Evolutionary conservation across 2,113 vertebrate species (phyloP), one percentile per base, ranked within the genome.

Genomic region (Ochotona princeps): DNA sequence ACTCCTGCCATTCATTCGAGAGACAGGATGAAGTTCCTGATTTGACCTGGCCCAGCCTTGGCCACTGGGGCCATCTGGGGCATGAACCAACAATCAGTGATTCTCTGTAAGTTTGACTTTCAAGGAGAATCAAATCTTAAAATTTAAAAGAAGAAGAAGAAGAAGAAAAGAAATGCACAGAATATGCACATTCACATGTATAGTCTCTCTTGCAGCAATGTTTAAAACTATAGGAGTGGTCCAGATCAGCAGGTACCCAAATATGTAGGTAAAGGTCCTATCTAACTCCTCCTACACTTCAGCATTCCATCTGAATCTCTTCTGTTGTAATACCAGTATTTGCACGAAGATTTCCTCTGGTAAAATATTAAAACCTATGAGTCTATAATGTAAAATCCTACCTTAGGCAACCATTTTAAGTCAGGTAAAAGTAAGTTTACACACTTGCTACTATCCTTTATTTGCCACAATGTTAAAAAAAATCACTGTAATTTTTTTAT

Each of bases 181-280:
- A n/a, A n/a, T n/a, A n/a, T n/a, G 38, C 6, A 44, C 4, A 44
- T 3, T 44, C 38, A 44, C 38, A 44, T 44, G 38, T 44, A 44
- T 44, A 44, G 38, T 44, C 38, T 44, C 38, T 44, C 38, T 44
- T 44, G 38, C 38, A 44, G 38, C 38, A 44, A 44, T 44, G 38
- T 44, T 44, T 44, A 93, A 87, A 97, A 96, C 87, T 93, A 97
- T 61, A 97, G 96, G 92, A 96, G 86, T 57, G 85, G 57, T 63
- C 83, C 86, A 74, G 67, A 57, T 84, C 74, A 90, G 47, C 28
- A 95, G 66, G 11, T 60, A 88, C 57, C 60, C 73, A 95, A 92
- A 83, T 89, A 88, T 12, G 89, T 96, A 91, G 0, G 14, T 91
- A 92, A 96, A 92, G 80, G 96, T 4, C 1, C 14, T 81, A 84